Base-by-base conservation (phyloP, 2,797 vertebrate genomes). In the Hephaestus fuliginosus region DNA sequence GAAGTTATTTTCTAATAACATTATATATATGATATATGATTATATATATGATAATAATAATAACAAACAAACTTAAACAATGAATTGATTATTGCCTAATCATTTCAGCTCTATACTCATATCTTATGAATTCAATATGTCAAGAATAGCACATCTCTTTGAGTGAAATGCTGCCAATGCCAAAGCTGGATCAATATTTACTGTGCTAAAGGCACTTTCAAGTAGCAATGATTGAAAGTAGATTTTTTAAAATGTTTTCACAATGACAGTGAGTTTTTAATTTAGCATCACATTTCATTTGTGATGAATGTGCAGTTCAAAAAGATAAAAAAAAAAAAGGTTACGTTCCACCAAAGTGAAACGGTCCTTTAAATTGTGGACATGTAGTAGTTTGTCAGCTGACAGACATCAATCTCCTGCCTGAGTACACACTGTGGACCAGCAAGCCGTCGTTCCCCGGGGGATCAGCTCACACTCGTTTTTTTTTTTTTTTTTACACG, bases 331-430 rank as follows among this genome's bases (percentile, higher is more conserved):
- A 33, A 30, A 7, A 74, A 25, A 71, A 52, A 44, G 18, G n/a
- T 44, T 22, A 36, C 0, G 3, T 30, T 68, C 56, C 15, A 33
- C 36, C 49, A 41, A 55, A 65, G 63, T 17, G 9, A 78, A 82
- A 70, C 0, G 36, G 28, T 15, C 36, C 41, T 71, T 80, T 8
- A 61, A 28, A 77, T 22, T 49, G 63, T 84, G 33, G 28, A 53
- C 49, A 51, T 22, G 65, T 72, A 58, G 13, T 25, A 56, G 1
- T 72, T 57, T 43, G 78, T 81, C 56, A 64, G 57, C 44, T 69
- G 84, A 86, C 64, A 44, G 58, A 66, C 69, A 74, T 89, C 82
- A 53, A 48, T 90, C 82, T 84, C 62, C 52, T 61, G 58, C 13
- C 49, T 49, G 75, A 72, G 76, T 56, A 60, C 56, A 76, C 60